phyloP scores from a whole-genome alignment of 2,113 vertebrate species.

The Misgurnus mizolepis region DNA sequence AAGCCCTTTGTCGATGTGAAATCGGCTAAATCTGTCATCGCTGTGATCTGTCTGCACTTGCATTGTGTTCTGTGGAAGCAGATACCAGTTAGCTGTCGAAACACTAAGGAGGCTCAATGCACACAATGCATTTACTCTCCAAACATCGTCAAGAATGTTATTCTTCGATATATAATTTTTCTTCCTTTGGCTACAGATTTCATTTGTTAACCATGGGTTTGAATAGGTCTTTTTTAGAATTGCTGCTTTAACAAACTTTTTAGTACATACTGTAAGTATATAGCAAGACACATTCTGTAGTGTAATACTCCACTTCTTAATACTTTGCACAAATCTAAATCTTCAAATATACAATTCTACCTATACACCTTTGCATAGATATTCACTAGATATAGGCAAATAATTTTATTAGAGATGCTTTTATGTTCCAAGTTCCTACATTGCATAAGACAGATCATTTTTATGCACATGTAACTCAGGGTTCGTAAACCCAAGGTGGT shows the following conservation, averaged over 20 bases:
- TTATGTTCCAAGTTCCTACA: too few species aligned
- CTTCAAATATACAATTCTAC: too few species aligned
- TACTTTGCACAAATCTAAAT: neutral
- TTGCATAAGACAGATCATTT: too few species aligned
- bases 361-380: too few species aligned
- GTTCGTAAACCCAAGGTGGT: too few species aligned
- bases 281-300: neutral
- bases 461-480: too few species aligned
- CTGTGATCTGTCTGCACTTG: slow-evolving; percentile 47
- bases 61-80: slow-evolving; percentile 27
- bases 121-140: slow-evolving; percentile 37
- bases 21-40: slow-evolving; percentile 38
- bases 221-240: neutral
- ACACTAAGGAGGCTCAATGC: slow-evolving; percentile 45
- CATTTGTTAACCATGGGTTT: neutral
- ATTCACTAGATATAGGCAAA: too few species aligned
- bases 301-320: neutral
- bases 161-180: slow-evolving; percentile 7
- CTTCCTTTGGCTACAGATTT: neutral
- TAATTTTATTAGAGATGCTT: too few species aligned
- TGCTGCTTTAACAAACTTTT: neutral
- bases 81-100: slow-evolving; percentile 45
- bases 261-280: neutral
- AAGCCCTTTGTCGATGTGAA: slow-evolving; percentile 42
- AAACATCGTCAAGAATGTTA: slow-evolving; percentile 44